Percentiles rank a stretch among this genome's conserved stretches.
Evolutionary conservation across 2,797 vertebrate species (phyloP).

Genomic region (Thripadectes ignobilis): DNA sequence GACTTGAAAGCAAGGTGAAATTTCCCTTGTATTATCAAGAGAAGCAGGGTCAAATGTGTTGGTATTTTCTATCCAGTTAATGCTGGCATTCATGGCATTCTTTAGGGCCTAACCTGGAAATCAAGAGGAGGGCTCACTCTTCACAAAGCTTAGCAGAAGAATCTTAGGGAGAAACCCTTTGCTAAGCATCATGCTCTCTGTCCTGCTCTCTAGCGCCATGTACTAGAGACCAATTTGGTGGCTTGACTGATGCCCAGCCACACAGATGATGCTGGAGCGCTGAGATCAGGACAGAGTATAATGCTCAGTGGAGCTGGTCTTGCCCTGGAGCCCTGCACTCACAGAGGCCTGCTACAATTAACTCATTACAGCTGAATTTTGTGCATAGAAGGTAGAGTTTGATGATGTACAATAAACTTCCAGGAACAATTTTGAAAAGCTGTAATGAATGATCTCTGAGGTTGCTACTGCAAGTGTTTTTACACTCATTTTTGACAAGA

Average conservation of each 20-base stretch:
- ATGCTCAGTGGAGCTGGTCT: not conserved
- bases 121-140: not conserved
- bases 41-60: not conserved
- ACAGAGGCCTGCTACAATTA: not conserved
- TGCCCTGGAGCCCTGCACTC: not conserved
- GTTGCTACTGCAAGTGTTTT: not conserved
- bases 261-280: not conserved
- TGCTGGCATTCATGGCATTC: not conserved
- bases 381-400: not conserved
- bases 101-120: not conserved
- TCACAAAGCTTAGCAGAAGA: not conserved
- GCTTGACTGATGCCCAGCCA: not conserved
- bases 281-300: not conserved
- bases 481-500: not conserved
- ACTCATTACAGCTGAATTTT: not conserved
- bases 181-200: not conserved
- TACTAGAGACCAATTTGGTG: not conserved
- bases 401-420: not conserved
- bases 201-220: not conserved
- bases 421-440: not conserved
- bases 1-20: not conserved
- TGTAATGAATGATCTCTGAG: not conserved
- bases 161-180: not conserved
- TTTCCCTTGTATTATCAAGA: not conserved
- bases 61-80: not conserved